phyloP scores from a whole-genome alignment of 2,113 vertebrate species.

The Coryphaenoides rupestris region DNA sequence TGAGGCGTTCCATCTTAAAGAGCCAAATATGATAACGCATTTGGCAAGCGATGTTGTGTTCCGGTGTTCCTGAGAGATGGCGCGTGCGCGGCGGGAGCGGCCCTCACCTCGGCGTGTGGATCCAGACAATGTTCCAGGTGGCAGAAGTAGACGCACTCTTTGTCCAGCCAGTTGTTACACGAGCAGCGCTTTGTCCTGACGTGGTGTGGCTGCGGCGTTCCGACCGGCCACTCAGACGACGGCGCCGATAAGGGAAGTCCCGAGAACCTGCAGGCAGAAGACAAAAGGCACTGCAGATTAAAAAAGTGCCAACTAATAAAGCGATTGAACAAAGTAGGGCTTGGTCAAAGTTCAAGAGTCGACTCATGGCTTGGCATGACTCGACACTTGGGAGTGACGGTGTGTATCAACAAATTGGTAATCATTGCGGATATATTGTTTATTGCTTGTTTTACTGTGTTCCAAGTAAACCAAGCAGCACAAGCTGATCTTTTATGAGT shows the following conservation, averaged over 20 bases:
- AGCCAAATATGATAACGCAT: too few relatives aligned
- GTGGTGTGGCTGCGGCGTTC: slow-evolving; percentile 24
- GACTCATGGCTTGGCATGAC: too few relatives aligned
- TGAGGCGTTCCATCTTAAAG: too few relatives aligned
- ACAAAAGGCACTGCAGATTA: slow-evolving; percentile 6
- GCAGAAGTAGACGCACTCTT: slow-evolving; percentile 96
- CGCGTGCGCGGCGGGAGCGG: neutral
- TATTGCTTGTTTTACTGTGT: too few relatives aligned
- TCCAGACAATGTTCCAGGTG: slow-evolving; percentile 98
- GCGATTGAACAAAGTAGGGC: neutral
- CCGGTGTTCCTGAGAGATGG: too few relatives aligned
- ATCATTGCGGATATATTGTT: too few relatives aligned
- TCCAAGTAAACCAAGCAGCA: too few relatives aligned
- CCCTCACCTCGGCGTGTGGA: slow-evolving; percentile 89
- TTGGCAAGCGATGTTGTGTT: too few relatives aligned
- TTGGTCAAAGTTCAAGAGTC: too few relatives aligned
- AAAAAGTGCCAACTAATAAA: neutral
- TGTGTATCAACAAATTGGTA: too few relatives aligned
- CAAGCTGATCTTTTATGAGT: too few relatives aligned
- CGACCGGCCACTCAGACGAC: slow-evolving; percentile 19
- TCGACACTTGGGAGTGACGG: too few relatives aligned
- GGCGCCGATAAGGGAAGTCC: slow-evolving; percentile 55
- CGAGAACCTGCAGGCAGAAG: slow-evolving; percentile 65
- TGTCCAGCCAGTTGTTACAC: slow-evolving; percentile 90
- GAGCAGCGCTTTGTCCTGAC: slow-evolving; percentile 86